Conservation (phyloP, 2,888 invertebrate genomes). For the Sclerodermus sp. region DNA sequence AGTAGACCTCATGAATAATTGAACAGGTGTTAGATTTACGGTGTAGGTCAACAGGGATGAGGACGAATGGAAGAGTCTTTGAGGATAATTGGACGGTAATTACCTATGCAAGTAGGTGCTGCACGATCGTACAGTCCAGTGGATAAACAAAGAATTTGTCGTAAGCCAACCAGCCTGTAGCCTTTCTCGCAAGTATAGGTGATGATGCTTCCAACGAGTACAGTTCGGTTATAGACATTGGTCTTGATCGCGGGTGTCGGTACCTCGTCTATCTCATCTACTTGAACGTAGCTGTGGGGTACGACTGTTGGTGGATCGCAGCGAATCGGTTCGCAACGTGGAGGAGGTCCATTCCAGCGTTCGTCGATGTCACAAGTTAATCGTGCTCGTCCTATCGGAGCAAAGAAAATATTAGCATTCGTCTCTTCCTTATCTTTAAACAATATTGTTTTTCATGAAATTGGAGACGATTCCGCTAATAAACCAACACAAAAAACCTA, state of each 20-base stretch:
- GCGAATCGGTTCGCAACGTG: slow-evolving; percentile 70
- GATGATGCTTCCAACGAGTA: slow-evolving; percentile 70
- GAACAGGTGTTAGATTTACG: too few species aligned
- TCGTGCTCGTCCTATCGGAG: slow-evolving; percentile 70
- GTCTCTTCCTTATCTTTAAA: too few species aligned
- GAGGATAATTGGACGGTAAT: slow-evolving; percentile 39
- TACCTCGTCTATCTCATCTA: slow-evolving; percentile 45
- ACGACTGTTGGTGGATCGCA: slow-evolving; percentile 48
- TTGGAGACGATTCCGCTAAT: not conserved
- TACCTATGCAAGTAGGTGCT: slow-evolving; percentile 74
- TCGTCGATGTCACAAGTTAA: slow-evolving; percentile 90
- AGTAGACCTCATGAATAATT: too few species aligned
- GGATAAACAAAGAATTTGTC: slow-evolving; percentile 70
- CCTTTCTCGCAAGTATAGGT: slow-evolving; percentile 76
- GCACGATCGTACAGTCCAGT: slow-evolving; percentile 79
- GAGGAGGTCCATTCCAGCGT: slow-evolving; percentile 92
- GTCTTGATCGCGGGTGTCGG: slow-evolving; percentile 16
- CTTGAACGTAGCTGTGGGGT: slow-evolving; percentile 40
- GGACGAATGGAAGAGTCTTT: too few species aligned
- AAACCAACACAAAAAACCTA: slow-evolving; percentile 19
- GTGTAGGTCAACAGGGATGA: too few species aligned
- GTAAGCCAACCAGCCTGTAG: slow-evolving; percentile 69
- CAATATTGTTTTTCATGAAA: too few species aligned
- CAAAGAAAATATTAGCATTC: too few species aligned
- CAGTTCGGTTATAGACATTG: slow-evolving; percentile 41